Evolutionary conservation across 2,888 invertebrate species (phyloP).

Genomic region (Alviniconcha strummeri): DNA sequence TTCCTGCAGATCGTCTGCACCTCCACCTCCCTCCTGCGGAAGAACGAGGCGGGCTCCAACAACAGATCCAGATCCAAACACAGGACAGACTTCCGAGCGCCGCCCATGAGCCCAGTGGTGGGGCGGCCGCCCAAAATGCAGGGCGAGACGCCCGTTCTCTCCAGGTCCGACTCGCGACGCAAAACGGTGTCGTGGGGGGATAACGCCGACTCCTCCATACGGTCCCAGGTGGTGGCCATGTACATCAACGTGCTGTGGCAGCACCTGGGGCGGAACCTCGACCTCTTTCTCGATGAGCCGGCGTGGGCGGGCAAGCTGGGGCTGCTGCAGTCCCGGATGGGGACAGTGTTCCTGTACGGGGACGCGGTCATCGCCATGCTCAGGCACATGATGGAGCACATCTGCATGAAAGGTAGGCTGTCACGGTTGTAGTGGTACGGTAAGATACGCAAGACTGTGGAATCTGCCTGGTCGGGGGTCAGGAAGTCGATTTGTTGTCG

Average conservation of each 20-base stretch:
- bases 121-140: slow-evolving; percentile 43
- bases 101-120: slow-evolving; percentile 44
- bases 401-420: slow-evolving; percentile 67
- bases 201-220: slow-evolving; percentile 64
- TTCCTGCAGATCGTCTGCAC: slow-evolving; percentile 70
- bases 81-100: slow-evolving; percentile 31
- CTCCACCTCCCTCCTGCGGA: slow-evolving; percentile 68
- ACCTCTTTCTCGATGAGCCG: slow-evolving; percentile 63
- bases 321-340: slow-evolving; percentile 57
- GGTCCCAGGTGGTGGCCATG: slow-evolving; percentile 59
- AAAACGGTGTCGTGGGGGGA: slow-evolving; percentile 73
- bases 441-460: too few relatives aligned
- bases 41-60: slow-evolving; percentile 47
- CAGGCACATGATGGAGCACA: slow-evolving; percentile 68
- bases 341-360: slow-evolving; percentile 60
- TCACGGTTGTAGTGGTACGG: too few relatives aligned
- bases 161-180: slow-evolving; percentile 62
- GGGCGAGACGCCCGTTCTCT: slow-evolving; percentile 61
- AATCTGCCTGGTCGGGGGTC: too few relatives aligned
- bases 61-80: slow-evolving; percentile 30
- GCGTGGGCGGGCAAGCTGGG: slow-evolving; percentile 61
- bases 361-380: slow-evolving; percentile 62
- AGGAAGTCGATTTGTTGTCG: too few relatives aligned
- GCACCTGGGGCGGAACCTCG: slow-evolving; percentile 63
- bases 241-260: slow-evolving; percentile 70